Evolutionary conservation across 1,140 invertebrate genomes (phyloP).

Genomic region (Aphidius gifuensis): DNA sequence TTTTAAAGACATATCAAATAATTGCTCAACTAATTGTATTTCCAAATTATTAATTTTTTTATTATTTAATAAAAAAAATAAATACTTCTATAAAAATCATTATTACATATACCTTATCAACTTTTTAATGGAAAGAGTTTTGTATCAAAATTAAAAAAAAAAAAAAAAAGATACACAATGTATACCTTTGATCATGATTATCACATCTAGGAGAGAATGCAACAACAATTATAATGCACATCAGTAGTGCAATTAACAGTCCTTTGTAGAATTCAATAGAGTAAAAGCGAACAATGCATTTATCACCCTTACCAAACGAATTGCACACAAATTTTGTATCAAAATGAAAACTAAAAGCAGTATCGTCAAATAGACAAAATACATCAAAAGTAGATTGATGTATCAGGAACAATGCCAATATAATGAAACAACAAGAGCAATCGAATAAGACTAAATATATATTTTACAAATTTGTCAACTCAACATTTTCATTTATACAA

Average conservation of each 20-base stretch:
- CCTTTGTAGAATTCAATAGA: slow-evolving; percentile 9
- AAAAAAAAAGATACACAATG: not conserved
- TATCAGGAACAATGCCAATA: not conserved
- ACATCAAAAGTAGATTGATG: slow-evolving; percentile 29
- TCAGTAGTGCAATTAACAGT: slow-evolving; percentile 9
- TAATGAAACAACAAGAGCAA: not conserved
- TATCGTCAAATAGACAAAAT: slow-evolving; percentile 41
- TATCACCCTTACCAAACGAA: not conserved
- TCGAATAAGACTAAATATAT: too few relatives aligned
- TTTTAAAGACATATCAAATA: too few relatives aligned
- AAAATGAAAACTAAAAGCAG: slow-evolving; percentile 37
- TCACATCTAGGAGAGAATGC: not conserved
- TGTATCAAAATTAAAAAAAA: too few relatives aligned
- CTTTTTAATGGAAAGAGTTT: too few relatives aligned
- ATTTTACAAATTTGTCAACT: too few relatives aligned
- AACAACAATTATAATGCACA: not conserved
- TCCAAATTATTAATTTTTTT: too few relatives aligned
- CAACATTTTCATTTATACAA: too few relatives aligned
- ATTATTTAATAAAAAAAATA: too few relatives aligned
- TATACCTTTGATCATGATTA: not conserved
- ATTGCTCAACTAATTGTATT: too few relatives aligned
- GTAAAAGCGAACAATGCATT: slow-evolving; percentile 3
- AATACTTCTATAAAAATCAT: too few relatives aligned
- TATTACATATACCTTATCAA: not conserved
- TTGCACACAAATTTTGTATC: not conserved